Evolutionary conservation across 2,113 vertebrate species (phyloP).

Genomic region (Sapayoa aenigma): DNA sequence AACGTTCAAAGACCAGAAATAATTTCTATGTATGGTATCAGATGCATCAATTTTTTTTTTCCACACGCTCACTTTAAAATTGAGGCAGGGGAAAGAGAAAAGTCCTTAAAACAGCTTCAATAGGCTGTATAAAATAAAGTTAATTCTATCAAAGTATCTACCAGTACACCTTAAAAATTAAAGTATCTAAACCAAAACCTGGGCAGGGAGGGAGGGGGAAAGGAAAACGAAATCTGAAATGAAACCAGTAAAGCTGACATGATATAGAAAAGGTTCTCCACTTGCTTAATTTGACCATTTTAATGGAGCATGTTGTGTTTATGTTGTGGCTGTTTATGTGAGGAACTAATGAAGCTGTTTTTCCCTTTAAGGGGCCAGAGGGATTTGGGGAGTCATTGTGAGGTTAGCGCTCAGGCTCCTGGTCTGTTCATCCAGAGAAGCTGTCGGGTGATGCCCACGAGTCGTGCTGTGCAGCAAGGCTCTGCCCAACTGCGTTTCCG

Average conservation of each 20-base stretch:
- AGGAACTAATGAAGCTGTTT: conserved; percentile 35
- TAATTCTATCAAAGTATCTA: background rate
- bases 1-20: background rate
- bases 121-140: background rate
- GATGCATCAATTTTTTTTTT: background rate
- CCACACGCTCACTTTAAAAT: background rate
- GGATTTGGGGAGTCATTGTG: background rate
- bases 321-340: conserved; percentile 22
- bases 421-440: background rate
- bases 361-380: background rate
- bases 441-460: background rate
- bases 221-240: background rate
- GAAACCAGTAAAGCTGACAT: background rate
- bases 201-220: background rate
- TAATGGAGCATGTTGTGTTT: conserved; percentile 52
- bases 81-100: background rate
- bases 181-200: background rate
- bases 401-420: background rate
- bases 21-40: background rate
- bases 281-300: conserved; percentile 37
- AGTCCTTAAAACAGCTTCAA: background rate
- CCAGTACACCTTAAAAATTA: background rate
- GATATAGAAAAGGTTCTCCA: background rate
- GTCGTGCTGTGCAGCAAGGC: background rate
- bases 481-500: background rate